A percentile compares a stretch with the other conserved stretches of the same genome.
Conservation (phyloP, 2,888 invertebrate genomes). For the Parnassius mnemosyne region DNA sequence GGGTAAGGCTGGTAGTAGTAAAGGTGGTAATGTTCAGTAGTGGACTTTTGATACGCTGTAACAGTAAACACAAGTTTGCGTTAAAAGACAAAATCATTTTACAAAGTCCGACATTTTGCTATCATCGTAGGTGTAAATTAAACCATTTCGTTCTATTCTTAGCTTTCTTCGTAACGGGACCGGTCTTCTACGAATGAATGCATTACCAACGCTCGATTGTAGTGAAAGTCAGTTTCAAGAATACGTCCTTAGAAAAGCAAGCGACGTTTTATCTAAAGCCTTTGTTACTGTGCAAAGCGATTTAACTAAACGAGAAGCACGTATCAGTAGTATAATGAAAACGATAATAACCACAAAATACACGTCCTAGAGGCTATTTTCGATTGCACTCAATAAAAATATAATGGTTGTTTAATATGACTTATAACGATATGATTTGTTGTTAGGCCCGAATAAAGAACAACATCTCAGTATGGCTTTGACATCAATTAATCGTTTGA, state of each 20-base stretch:
- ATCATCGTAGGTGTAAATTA: neutral
- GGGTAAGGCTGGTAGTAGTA: no score
- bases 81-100: no score
- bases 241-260: conserved; percentile 22
- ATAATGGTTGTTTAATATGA: conserved; percentile 5
- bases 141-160: conserved; percentile 7
- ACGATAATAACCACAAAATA: conserved; percentile 1
- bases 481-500: conserved; percentile 35
- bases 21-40: no score
- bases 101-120: no score
- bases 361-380: conserved; percentile 5
- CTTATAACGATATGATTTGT: conserved; percentile 13
- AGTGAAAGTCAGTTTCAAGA: conserved; percentile 55
- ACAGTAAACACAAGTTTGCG: no score
- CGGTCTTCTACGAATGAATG: conserved; percentile 45
- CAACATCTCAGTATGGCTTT: conserved; percentile 25
- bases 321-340: neutral
- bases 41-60: no score
- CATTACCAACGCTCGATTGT: conserved; percentile 35
- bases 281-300: conserved; percentile 11
- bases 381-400: neutral
- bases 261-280: conserved; percentile 15
- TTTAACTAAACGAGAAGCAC: neutral
- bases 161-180: conserved; percentile 67
- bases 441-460: conserved; percentile 20